These are phyloP conservation scores for Sanderia malayensis DNA, from an alignment of 30 jellyfish, hydroid and myxozoan genomes.

Conservation along the genomic window DNA sequence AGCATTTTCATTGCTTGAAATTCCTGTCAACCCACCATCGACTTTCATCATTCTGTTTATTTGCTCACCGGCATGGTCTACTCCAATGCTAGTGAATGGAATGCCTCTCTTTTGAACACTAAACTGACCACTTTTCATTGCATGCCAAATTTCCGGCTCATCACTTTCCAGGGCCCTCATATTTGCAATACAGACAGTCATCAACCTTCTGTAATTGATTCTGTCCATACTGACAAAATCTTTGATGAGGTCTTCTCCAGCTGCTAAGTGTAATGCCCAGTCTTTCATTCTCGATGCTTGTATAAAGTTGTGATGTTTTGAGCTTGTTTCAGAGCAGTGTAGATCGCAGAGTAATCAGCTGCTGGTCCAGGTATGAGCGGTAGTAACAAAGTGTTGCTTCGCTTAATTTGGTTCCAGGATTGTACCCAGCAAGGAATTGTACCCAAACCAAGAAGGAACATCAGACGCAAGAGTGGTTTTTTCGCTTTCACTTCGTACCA, in stretches of 20 bases:
- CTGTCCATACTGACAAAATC: neutral
- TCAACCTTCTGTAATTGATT: neutral
- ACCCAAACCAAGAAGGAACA: neutral
- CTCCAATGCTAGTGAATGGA: constrained; percentile 21
- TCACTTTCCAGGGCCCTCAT: neutral
- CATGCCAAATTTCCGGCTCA: neutral
- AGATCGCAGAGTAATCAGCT: constrained; percentile 4
- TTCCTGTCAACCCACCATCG: neutral
- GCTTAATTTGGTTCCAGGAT: neutral
- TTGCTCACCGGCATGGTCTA: constrained; percentile 43
- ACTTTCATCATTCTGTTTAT: constrained; percentile 30
- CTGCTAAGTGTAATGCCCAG: neutral
- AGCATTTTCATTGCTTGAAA: neutral
- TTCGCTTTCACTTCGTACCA: constrained; percentile 2
- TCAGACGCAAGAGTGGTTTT: constrained; percentile 4
- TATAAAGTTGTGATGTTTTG: neutral
- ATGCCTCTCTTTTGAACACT: neutral
- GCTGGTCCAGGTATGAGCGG: constrained; percentile 6
- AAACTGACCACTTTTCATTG: neutral
- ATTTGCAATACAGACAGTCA: neutral
- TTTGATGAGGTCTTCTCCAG: neutral
- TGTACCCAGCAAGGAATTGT: neutral
- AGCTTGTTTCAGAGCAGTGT: constrained; percentile 4
- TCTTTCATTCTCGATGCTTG: neutral
- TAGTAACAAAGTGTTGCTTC: constrained; percentile 2